phyloP scores from a whole-genome alignment of 2,888 invertebrate species.

The Drosophila anceps region DNA sequence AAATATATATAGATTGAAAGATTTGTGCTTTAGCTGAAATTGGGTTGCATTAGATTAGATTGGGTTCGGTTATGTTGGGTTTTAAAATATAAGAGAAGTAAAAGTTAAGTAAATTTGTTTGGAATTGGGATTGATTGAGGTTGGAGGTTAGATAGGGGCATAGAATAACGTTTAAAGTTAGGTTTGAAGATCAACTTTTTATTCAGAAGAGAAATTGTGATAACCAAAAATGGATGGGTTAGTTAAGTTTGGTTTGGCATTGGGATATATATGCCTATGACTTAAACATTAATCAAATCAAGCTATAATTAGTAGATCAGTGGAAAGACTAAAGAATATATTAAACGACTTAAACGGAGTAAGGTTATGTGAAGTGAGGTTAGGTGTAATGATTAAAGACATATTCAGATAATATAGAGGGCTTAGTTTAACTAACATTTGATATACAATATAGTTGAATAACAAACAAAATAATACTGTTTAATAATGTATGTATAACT shows the following conservation, averaged over 20 bases:
- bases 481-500: not conserved
- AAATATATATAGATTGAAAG: not conserved
- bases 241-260: too few species aligned
- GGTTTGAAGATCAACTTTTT: too few species aligned
- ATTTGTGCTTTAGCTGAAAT: not conserved
- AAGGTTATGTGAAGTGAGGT: not conserved
- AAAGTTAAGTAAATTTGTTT: too few species aligned
- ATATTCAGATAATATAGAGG: not conserved
- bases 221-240: too few species aligned
- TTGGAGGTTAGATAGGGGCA: too few species aligned
- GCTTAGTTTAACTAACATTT: not conserved
- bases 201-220: too few species aligned
- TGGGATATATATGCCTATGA: too few species aligned
- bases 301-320: too few species aligned
- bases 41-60: not conserved
- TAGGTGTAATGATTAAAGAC: not conserved
- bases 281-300: too few species aligned
- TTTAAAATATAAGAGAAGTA: not conserved
- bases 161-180: too few species aligned
- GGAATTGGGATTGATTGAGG: too few species aligned
- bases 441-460: not conserved
- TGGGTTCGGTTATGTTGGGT: not conserved
- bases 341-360: not conserved
- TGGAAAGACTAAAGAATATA: too few species aligned
- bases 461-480: conserved; percentile 31